phyloP scores from a whole-genome alignment of 1,140 invertebrate species.

The Drosophila rufa region DNA sequence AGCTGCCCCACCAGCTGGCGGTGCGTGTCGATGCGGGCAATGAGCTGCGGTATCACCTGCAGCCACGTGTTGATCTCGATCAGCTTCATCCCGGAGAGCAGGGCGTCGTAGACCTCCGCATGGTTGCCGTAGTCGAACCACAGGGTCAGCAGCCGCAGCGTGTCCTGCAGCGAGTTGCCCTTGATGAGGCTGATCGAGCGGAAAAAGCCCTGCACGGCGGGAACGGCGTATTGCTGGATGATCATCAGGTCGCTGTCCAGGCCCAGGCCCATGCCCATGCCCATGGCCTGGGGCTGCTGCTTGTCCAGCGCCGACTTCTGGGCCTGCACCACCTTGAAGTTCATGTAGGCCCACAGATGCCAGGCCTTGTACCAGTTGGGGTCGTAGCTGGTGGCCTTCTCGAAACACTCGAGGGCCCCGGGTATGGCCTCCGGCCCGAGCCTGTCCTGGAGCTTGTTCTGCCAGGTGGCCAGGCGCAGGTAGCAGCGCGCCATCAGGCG shows the following conservation, averaged over 20 bases:
- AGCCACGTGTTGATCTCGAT: constrained; percentile 99
- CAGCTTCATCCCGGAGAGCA: constrained; percentile 95
- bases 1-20: constrained; percentile 94
- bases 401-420: constrained; percentile 94
- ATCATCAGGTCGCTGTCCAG: constrained; percentile 86
- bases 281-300: constrained; percentile 47
- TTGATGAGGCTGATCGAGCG: constrained; percentile 96
- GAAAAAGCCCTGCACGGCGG: constrained; percentile 98
- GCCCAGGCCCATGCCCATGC: constrained; percentile 38
- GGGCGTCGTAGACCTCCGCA: constrained; percentile 96
- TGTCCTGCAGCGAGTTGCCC: constrained; percentile 99
- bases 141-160: constrained; percentile 94
- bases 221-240: constrained; percentile 94
- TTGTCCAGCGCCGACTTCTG: constrained; percentile 85
- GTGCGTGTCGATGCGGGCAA: constrained; percentile 98
- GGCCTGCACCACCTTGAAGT: constrained; percentile 98
- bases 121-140: constrained; percentile 98
- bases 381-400: constrained; percentile 95
- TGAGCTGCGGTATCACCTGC: constrained; percentile 99
- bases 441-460: constrained; percentile 92
- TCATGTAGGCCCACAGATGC: constrained; percentile 99
- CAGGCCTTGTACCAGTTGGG: constrained; percentile 97
- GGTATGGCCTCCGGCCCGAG: constrained; percentile 91
- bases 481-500: constrained; percentile 94
- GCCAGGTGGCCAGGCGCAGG: constrained; percentile 96